phyloP scores from a whole-genome alignment of 2,888 invertebrate genomes.

The Mythimna ferrago region DNA sequence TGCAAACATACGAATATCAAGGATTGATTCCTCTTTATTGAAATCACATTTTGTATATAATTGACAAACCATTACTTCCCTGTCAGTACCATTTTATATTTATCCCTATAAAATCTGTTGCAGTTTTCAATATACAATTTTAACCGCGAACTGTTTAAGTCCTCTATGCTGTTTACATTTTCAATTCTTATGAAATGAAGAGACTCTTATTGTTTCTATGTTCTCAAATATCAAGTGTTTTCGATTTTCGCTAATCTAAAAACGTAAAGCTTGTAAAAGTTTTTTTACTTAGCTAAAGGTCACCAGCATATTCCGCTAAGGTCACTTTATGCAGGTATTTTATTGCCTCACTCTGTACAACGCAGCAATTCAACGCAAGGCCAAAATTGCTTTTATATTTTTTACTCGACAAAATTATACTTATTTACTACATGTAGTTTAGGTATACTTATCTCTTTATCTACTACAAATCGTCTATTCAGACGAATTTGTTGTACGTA shows the following conservation, averaged over 20 bases:
- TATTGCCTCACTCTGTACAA: slow-evolving; percentile 84
- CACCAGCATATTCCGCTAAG: slow-evolving; percentile 85
- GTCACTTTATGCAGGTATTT: slow-evolving; percentile 86
- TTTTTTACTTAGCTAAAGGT: slow-evolving; percentile 82
- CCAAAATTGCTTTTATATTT: slow-evolving; percentile 82
- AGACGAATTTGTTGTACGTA: slow-evolving; percentile 32
- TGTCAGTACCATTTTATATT: slow-evolving; percentile 4
- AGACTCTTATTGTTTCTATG: slow-evolving; percentile 2
- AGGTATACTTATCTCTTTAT: slow-evolving; percentile 59
- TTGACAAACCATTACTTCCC: slow-evolving; percentile 12
- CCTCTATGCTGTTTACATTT: background rate
- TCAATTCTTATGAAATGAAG: background rate
- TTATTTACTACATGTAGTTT: slow-evolving; percentile 70
- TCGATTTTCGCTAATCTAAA: slow-evolving; percentile 69
- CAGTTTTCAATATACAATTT: background rate
- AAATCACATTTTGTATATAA: slow-evolving; percentile 13
- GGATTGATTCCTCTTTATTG: slow-evolving; percentile 17
- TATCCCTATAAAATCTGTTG: background rate
- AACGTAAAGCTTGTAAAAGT: slow-evolving; percentile 78
- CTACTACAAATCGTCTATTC: slow-evolving; percentile 48
- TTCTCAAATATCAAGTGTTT: slow-evolving; percentile 9
- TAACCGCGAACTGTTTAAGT: slow-evolving; percentile 1
- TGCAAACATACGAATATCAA: slow-evolving; percentile 29
- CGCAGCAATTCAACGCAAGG: slow-evolving; percentile 86
- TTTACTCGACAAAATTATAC: slow-evolving; percentile 75